phyloP scores from a whole-genome alignment of 2,113 vertebrate species.

The Archocentrus centrarchus region DNA sequence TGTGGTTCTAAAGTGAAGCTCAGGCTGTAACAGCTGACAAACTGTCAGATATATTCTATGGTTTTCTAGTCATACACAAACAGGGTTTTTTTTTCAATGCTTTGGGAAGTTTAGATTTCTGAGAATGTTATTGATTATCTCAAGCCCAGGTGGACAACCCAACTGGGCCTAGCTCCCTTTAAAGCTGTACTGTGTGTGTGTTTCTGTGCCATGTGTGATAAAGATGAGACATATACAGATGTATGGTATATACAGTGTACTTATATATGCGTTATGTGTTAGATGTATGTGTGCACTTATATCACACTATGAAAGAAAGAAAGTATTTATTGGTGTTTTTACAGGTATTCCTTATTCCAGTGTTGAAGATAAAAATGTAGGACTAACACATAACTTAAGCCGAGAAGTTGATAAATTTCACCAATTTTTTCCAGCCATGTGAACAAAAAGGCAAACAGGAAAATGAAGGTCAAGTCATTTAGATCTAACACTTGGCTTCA shows the following conservation, averaged over 20 bases:
- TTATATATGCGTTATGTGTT: neutral
- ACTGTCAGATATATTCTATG: conserved; percentile 19
- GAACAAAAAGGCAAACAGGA: neutral
- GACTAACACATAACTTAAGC: neutral
- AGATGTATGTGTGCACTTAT: no score
- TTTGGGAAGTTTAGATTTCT: conserved; percentile 58
- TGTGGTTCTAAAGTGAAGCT: conserved; percentile 7
- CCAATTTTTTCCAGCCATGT: neutral
- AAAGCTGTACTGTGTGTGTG: conserved; percentile 10
- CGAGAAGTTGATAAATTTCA: neutral
- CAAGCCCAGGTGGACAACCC: conserved; percentile 32
- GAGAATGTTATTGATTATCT: conserved; percentile 59
- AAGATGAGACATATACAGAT: neutral
- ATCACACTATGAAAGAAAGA: neutral
- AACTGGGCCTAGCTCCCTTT: conserved; percentile 20
- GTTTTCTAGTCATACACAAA: conserved; percentile 40
- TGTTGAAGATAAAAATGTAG: neutral
- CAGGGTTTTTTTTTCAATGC: conserved; percentile 6
- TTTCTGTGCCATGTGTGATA: neutral
- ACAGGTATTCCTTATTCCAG: neutral
- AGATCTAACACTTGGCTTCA: neutral
- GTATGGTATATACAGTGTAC: neutral
- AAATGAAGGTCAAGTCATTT: neutral
- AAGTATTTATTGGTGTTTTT: conserved; percentile 28
- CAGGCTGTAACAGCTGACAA: conserved; percentile 1